phyloP scores from a whole-genome alignment of 2,113 vertebrate species.

The Rissa tridactyla region DNA sequence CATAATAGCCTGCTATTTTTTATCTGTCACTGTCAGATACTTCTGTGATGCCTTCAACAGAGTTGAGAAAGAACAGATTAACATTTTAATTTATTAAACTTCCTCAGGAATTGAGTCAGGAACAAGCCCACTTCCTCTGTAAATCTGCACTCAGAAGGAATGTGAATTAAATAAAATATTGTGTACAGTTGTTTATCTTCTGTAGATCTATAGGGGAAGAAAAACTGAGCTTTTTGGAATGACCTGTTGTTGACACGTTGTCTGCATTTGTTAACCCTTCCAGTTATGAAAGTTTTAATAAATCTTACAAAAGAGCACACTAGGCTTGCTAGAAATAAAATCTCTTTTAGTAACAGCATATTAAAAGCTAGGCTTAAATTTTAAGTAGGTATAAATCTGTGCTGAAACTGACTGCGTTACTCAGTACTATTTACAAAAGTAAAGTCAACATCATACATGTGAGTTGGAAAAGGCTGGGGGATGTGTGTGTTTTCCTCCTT shows the following conservation, averaged over 20 bases:
- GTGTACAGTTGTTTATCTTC: neutral
- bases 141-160: neutral
- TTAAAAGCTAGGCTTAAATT: neutral
- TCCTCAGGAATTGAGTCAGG: slow-evolving; percentile 37
- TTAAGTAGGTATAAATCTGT: neutral
- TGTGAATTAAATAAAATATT: neutral
- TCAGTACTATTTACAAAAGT: neutral
- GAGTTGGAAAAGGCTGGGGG: neutral
- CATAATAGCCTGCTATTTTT: neutral
- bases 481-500: neutral
- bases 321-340: neutral
- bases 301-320: neutral
- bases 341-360: neutral
- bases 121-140: slow-evolving; percentile 29
- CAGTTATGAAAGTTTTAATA: neutral
- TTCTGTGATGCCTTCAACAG: slow-evolving; percentile 26
- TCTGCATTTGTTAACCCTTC: neutral
- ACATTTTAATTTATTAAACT: slow-evolving; percentile 59
- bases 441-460: neutral
- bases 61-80: slow-evolving; percentile 69
- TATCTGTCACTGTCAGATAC: slow-evolving; percentile 32
- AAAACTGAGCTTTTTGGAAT: neutral
- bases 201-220: neutral
- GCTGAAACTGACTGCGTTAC: neutral
- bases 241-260: neutral